Evolutionary conservation across 2,113 vertebrate genomes (phyloP).

Genomic region (Periophthalmus modestus): DNA sequence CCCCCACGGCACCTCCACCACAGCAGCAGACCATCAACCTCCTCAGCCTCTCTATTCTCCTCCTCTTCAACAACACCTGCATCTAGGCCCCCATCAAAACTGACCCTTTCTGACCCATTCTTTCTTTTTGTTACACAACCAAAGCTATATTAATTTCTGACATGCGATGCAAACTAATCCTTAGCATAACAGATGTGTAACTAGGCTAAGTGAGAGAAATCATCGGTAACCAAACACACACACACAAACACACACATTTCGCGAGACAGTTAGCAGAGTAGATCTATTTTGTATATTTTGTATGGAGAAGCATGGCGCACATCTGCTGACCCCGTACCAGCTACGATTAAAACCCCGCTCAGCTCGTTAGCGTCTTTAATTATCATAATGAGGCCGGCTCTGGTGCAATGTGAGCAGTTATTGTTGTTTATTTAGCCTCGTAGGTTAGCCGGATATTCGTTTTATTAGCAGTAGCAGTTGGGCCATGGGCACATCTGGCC

Average conservation of each 20-base stretch:
- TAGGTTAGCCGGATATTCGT: conserved; percentile 9
- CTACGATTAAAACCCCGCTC: conserved; percentile 56
- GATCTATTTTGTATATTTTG: conserved; percentile 10
- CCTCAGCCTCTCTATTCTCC: no score
- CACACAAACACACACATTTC: background rate
- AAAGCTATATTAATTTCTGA: no score
- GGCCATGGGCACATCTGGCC: conserved; percentile 4
- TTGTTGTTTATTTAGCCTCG: conserved; percentile 48
- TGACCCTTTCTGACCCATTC: no score
- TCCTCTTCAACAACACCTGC: no score
- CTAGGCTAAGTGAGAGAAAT: background rate
- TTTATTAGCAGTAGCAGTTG: conserved; percentile 16
- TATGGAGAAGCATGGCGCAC: conserved; percentile 45
- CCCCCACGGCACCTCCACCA: no score
- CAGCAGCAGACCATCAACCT: no score
- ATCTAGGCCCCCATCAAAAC: no score
- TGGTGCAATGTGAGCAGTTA: conserved; percentile 34
- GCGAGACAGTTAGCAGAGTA: background rate
- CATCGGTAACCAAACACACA: background rate
- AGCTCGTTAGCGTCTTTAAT: conserved; percentile 66
- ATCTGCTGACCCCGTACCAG: conserved; percentile 61
- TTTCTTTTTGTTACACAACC: no score
- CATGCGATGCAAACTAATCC: background rate
- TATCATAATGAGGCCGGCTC: conserved; percentile 56
- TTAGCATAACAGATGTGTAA: background rate